Conservation (phyloP, 2,888 invertebrate species). For the Trachelus tabidus region DNA sequence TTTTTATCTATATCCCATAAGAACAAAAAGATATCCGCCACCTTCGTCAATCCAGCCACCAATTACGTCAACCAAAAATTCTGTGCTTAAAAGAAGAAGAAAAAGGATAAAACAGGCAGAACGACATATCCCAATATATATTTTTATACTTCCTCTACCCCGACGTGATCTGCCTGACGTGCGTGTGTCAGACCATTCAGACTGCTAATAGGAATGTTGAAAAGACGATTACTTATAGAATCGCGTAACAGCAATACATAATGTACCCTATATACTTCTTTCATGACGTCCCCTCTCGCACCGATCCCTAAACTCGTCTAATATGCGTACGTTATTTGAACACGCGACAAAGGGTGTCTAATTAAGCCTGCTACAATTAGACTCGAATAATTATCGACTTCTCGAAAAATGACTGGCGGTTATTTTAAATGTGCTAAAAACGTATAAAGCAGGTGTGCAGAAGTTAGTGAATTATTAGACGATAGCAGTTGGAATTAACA, state of each 20-base stretch:
- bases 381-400: neutral
- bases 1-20: neutral
- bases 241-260: neutral
- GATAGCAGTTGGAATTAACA: neutral
- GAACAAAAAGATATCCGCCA: neutral
- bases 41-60: neutral
- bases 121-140: constrained; percentile 58
- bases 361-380: neutral
- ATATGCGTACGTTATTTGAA: neutral
- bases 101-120: constrained; percentile 19
- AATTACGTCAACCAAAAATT: neutral
- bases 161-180: neutral
- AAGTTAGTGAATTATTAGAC: neutral
- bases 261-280: neutral
- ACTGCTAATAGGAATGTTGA: neutral
- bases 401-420: neutral
- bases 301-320: neutral
- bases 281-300: neutral
- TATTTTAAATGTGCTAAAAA: neutral
- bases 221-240: neutral
- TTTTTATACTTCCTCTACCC: constrained; percentile 53
- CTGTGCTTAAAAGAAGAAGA: neutral
- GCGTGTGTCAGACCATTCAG: neutral
- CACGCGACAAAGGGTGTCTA: neutral
- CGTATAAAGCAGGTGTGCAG: neutral